Base-by-base conservation (phyloP, 2,888 invertebrate species). In the Tuta absoluta region DNA sequence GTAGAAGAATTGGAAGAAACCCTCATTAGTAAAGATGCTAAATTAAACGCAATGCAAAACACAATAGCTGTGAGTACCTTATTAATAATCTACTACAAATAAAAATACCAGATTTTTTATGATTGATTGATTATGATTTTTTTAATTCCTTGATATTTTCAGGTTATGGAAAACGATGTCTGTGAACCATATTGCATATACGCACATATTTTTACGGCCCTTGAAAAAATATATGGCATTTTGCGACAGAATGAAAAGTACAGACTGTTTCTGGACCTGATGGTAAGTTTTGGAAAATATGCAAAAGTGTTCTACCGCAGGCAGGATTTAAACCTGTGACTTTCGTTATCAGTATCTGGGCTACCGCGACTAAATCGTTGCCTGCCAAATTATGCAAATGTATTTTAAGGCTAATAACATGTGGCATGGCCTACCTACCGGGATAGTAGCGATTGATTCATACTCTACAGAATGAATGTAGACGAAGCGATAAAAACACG, bases 121-220 rank as follows among this genome's bases (percentile, higher is more conserved):
- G n/a, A 33, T 33, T 33, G 3, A 7, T 33, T 33, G 8, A 33
- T 7, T 33, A 33, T 33, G 8, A 33, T 7, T 33, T 7, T 33
- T 8, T 33, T 5, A 11, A 11, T 14, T 17, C n/a, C 17, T 7
- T 45, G 11, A 14, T 23, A 4, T 5, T 53, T 23, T 23, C 71
- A 91, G 91, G 88, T 89, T 1, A 79, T 91, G 84, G 91, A 91
- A 74, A 91, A 86, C 65, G 91, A 91, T 71, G 77, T 89, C 5
- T 89, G 87, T 66, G 91, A 91, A 70, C 91, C 91, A 0, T 91
- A 89, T 68, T 89, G 86, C 59, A 80, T 91, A 58, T 91, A 91
- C 71, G 91, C 90, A 12, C 84, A 90, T 66, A 89, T 91, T 66
- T 87, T 87, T 66, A 91, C 91, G 21, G 89, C 89, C n/a, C 69